phyloP scores from a whole-genome alignment of 2,113 vertebrate species.

The Oxygymnocypris stewartii region DNA sequence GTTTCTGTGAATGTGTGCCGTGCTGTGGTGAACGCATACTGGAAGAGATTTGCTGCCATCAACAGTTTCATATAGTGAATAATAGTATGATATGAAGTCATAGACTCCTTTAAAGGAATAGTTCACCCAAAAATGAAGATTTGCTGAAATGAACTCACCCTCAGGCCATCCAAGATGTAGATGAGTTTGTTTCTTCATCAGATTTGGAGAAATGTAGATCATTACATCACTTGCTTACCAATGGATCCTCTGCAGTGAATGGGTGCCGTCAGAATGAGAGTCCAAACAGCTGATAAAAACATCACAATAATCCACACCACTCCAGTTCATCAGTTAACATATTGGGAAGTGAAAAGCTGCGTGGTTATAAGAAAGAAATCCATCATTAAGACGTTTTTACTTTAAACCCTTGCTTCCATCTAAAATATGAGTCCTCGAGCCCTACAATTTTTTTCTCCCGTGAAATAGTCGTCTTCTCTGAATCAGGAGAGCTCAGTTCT shows the following conservation, averaged over 20 bases:
- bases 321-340: no score
- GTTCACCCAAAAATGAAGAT: background rate
- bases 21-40: background rate
- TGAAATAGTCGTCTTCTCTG: no score
- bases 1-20: slow-evolving; percentile 3
- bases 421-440: no score
- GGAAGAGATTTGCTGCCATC: background rate
- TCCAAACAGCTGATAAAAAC: background rate
- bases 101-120: background rate
- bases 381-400: no score
- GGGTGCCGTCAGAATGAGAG: background rate
- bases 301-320: background rate
- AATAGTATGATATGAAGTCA: background rate
- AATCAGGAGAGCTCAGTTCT: no score
- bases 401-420: no score
- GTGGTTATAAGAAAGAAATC: no score
- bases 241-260: background rate
- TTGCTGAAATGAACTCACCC: background rate
- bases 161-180: background rate
- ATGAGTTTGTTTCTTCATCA: background rate
- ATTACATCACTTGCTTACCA: background rate
- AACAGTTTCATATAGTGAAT: slow-evolving; percentile 12
- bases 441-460: no score
- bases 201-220: background rate
- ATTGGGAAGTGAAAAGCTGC: no score